phyloP scores from a whole-genome alignment of 2,888 invertebrate genomes.

The Enchytraeus crypticus region DNA sequence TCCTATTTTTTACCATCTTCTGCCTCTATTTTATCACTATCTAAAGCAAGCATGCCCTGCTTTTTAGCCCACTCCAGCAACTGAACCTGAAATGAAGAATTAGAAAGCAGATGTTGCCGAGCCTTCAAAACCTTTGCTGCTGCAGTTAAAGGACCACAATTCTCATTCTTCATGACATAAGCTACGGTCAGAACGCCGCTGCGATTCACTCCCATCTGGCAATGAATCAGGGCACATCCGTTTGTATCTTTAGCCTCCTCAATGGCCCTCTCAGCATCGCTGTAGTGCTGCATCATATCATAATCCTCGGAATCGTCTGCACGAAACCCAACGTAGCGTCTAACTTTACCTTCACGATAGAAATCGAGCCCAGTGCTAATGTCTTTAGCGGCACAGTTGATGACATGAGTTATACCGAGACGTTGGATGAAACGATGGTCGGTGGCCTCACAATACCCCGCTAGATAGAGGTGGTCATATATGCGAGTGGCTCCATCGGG shows the following conservation, averaged over 20 bases:
- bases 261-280: constrained; percentile 25
- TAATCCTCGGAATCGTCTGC: constrained; percentile 28
- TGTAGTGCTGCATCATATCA: constrained; percentile 28
- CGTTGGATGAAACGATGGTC: constrained; percentile 16
- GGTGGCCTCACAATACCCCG: constrained; percentile 21
- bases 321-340: constrained; percentile 25
- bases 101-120: constrained; percentile 19
- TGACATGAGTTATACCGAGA: constrained; percentile 27
- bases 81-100: constrained; percentile 16
- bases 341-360: constrained; percentile 12
- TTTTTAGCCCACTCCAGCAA: constrained; percentile 10
- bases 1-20: too few species aligned
- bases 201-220: constrained; percentile 30
- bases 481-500: constrained; percentile 13
- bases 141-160: constrained; percentile 25
- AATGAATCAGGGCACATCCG: constrained; percentile 28
- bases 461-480: constrained; percentile 24
- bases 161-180: constrained; percentile 25
- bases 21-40: too few species aligned
- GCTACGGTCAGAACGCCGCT: constrained; percentile 24
- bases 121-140: constrained; percentile 17
- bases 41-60: constrained; percentile 4
- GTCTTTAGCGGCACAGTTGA: constrained; percentile 27
- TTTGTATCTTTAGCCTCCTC: constrained; percentile 25
- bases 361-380: constrained; percentile 22